Evolutionary conservation across 1,140 invertebrate genomes (phyloP).

Genomic region (Marisa cornuarietis): DNA sequence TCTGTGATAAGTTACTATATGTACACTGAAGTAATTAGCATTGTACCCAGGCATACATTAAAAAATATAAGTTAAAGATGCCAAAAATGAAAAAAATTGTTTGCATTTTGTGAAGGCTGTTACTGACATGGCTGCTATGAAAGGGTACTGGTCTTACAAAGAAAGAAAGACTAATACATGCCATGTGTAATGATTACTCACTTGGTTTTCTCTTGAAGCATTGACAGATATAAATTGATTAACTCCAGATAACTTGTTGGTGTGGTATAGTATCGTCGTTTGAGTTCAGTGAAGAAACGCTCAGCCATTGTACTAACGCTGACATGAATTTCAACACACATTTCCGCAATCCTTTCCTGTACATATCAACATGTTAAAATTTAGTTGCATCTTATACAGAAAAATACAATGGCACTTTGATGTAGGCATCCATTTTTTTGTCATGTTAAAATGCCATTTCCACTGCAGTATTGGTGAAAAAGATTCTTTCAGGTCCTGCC

Average conservation of each 20-base stretch:
- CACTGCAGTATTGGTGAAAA: not conserved
- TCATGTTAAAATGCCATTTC: not conserved
- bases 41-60: not conserved
- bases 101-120: not conserved
- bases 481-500: not conserved
- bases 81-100: too few species aligned
- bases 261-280: slow-evolving; percentile 86
- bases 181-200: slow-evolving; percentile 34
- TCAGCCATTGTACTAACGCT: slow-evolving; percentile 81
- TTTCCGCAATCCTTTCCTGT: slow-evolving; percentile 54
- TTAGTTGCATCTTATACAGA: too few species aligned
- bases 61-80: too few species aligned
- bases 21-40: not conserved
- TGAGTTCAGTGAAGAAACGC: slow-evolving; percentile 82
- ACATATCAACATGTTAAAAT: not conserved
- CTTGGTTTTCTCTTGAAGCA: slow-evolving; percentile 71
- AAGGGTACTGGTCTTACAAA: too few species aligned
- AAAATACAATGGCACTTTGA: too few species aligned
- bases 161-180: not conserved
- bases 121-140: not conserved
- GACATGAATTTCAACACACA: slow-evolving; percentile 75
- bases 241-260: slow-evolving; percentile 89
- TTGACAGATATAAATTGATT: slow-evolving; percentile 83
- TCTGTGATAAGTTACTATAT: not conserved
- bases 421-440: too few species aligned